Conservation (phyloP, 2,888 invertebrate genomes). For the Archaeoteleia sp. region DNA sequence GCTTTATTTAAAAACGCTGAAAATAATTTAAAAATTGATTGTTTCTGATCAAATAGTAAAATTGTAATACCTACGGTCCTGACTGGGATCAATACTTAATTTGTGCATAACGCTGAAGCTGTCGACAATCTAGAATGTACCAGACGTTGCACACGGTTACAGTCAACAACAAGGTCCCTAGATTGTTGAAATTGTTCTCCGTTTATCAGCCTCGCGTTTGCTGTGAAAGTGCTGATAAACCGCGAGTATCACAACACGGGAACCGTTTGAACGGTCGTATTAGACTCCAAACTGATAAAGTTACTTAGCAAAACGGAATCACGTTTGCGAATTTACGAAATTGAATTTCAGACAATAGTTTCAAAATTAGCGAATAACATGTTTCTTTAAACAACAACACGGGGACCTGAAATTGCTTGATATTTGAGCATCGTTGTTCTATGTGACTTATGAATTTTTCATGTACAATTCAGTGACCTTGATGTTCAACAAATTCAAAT, state of each 20-base stretch:
- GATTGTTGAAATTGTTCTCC: conserved; percentile 19
- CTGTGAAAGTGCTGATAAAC: conserved; percentile 13
- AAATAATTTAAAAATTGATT: too few species aligned
- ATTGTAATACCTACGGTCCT: conserved; percentile 15
- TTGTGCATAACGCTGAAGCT: conserved; percentile 32
- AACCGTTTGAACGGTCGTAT: conserved; percentile 12
- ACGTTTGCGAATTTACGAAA: conserved; percentile 3
- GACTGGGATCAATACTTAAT: conserved; percentile 25
- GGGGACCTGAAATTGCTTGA: conserved; percentile 40
- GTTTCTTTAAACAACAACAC: conserved; percentile 14
- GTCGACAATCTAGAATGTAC: conserved; percentile 31
- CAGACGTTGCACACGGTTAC: conserved; percentile 24
- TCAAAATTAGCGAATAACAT: not conserved
- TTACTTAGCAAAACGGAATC: conserved; percentile 7
- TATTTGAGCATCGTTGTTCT: conserved; percentile 43
- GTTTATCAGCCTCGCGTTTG: conserved; percentile 8
- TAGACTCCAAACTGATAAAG: not conserved
- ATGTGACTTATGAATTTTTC: conserved; percentile 28
- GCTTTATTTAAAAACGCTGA: too few species aligned
- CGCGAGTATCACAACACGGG: conserved; percentile 6
- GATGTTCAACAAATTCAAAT: conserved; percentile 34
- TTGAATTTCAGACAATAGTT: not conserved
- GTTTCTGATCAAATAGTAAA: not conserved
- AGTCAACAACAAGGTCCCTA: conserved; percentile 37
- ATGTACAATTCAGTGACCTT: conserved; percentile 34